Evolutionary conservation across 2,113 vertebrate species (phyloP).

Genomic region (Chloropsis cyanopogon): DNA sequence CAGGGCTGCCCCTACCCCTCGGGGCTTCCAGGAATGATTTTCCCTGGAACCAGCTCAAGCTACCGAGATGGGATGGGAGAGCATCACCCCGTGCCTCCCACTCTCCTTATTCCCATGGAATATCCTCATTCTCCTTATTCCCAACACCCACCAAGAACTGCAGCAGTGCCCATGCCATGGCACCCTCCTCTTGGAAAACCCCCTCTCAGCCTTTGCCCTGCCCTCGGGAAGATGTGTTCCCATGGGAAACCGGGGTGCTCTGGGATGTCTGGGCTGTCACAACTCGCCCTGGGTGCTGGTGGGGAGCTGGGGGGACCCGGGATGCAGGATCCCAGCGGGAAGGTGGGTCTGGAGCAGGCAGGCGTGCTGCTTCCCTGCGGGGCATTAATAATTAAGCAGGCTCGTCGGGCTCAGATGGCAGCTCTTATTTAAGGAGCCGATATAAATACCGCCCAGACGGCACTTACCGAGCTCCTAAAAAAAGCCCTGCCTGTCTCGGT

Average conservation of each 20-base stretch:
- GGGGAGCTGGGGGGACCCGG: not conserved
- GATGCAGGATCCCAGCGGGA: not conserved
- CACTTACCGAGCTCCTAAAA: conserved; percentile 49
- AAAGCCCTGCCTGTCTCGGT: not conserved
- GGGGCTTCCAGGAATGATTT: not conserved
- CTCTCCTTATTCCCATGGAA: not conserved
- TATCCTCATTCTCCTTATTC: not conserved
- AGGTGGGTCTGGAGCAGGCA: not conserved
- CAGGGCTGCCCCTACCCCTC: not conserved
- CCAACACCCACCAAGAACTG: rapidly evolving
- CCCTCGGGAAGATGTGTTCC: rapidly evolving
- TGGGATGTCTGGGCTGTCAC: not conserved
- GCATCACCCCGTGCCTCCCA: not conserved
- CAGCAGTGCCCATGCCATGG: not conserved
- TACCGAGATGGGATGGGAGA: rapidly evolving
- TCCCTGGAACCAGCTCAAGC: not conserved
- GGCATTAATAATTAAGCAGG: conserved; percentile 70
- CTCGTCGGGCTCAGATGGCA: conserved; percentile 36
- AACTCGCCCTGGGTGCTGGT: not conserved
- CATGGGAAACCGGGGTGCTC: rapidly evolving
- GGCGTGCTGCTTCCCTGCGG: not conserved
- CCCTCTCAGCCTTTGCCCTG: not conserved
- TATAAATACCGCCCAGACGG: conserved; percentile 66
- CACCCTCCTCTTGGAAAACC: not conserved
- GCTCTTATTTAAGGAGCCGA: conserved; percentile 64